Conservation (phyloP, 64 coral and sea anemone species). For the Trachythela sp. region DNA sequence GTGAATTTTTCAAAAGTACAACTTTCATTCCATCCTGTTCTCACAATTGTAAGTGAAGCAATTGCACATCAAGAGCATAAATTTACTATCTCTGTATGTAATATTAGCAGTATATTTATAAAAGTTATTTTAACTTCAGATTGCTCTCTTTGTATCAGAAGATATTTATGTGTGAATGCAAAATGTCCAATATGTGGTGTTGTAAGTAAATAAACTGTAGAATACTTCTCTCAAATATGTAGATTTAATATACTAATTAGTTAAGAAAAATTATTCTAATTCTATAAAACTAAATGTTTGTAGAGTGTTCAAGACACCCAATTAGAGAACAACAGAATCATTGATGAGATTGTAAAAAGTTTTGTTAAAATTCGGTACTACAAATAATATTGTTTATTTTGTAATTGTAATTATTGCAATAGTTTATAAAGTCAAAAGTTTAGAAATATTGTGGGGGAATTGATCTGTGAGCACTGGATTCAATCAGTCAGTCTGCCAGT, state of each 20-base stretch:
- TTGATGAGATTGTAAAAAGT: conserved; percentile 85
- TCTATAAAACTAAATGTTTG: conserved; percentile 8
- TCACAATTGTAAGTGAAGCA: conserved; percentile 75
- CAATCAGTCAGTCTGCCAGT: no score
- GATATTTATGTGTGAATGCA: conserved; percentile 54
- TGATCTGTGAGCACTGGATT: no score
- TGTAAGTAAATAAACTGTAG: conserved; percentile 41
- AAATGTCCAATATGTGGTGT: conserved; percentile 69
- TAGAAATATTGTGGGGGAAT: no score
- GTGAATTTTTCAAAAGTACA: conserved; percentile 76
- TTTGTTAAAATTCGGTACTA: conserved; percentile 72
- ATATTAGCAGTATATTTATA: background rate
- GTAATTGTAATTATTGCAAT: no score
- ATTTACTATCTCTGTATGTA: background rate
- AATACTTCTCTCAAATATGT: background rate
- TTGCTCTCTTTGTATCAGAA: conserved; percentile 83
- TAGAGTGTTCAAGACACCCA: conserved; percentile 59
- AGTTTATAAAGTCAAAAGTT: no score
- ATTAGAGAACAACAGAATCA: conserved; percentile 81
- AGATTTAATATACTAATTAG: no score
- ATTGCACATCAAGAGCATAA: background rate
- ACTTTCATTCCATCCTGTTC: conserved; percentile 71
- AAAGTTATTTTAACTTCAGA: conserved; percentile 41
- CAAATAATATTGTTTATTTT: background rate
- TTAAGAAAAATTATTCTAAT: background rate